Evolutionary conservation across 2,888 invertebrate species (phyloP), one percentile per base, ranked within the genome.

Genomic region (Melanophora roralis): DNA sequence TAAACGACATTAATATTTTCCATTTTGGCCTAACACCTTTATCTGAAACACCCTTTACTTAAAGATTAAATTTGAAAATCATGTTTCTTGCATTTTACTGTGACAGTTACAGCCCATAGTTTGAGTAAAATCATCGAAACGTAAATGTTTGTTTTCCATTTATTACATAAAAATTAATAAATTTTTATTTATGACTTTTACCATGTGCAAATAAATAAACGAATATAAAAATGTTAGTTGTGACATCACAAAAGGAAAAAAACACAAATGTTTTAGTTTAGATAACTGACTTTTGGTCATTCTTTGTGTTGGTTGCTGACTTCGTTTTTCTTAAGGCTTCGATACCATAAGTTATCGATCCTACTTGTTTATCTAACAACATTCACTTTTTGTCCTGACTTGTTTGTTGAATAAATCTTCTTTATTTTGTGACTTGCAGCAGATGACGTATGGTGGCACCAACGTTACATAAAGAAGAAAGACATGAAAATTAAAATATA

Each of bases 211-310:
- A 43, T 27, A 14, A 16, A 6, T 27, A 21, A 16, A 6, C 9
- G 7, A 32, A 69, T 27, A 34, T n/a, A n/a, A n/a, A n/a, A 36
- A 59, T 49, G 27, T 21, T 16, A 19, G 16, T 43, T 57, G 49
- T 60, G 71, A 65, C 78, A 69, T 14, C 53, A 34, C 3, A 40
- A 65, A 65, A 38, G n/a, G 32, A 43, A 55, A 55, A 47, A 38
- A 64, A 62, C 75, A 68, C 72, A 38, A 59, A 60, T 68, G 62
- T 53, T 43, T 80, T 49, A 57, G 43, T 76, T 72, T 67, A 47
- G 21, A 72, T 36, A 12, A 0, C 32, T 19, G 7, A 34, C 40
- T 34, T 34, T 34, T 47, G 23, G 32, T 19, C 51, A 34, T 45
- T 57, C 38, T 19, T 49, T 16, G 19, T 60, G 23, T 16, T 62